phyloP scores from a whole-genome alignment of 1,140 invertebrate genomes.

The Leptonema lineaticorne region DNA sequence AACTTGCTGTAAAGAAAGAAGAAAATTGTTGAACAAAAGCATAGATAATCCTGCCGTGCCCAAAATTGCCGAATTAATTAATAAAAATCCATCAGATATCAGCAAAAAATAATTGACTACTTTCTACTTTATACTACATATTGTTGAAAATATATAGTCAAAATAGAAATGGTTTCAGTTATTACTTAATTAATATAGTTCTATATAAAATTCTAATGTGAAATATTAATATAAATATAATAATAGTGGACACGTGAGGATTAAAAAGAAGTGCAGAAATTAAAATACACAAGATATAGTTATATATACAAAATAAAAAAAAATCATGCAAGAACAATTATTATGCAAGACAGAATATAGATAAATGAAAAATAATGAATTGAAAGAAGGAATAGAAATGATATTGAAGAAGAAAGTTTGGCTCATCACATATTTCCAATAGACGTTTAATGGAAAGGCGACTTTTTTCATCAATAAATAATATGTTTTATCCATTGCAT shows the following conservation, averaged over 20 bases:
- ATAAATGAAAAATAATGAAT: neutral
- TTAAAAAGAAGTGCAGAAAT: neutral
- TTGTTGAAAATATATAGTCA: too few species aligned
- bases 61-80: too few species aligned
- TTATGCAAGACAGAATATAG: neutral
- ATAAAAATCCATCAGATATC: too few species aligned
- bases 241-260: neutral
- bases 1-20: conserved; percentile 41
- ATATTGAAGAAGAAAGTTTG: neutral
- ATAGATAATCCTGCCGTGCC: neutral
- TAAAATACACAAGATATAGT: neutral
- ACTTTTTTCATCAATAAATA: neutral
- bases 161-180: too few species aligned
- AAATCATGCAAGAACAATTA: neutral
- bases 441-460: neutral
- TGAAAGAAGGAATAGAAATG: neutral
- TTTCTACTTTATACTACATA: too few species aligned
- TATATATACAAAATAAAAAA: neutral
- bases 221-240: too few species aligned
- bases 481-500: neutral
- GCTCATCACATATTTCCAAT: neutral
- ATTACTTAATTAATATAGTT: too few species aligned
- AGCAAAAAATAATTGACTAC: too few species aligned
- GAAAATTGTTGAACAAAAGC: conserved; percentile 19
- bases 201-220: too few species aligned